Evolutionary conservation across 2,888 invertebrate species (phyloP), one percentile per base, ranked within the genome.

Genomic region (Lepidochrysops patricia): DNA sequence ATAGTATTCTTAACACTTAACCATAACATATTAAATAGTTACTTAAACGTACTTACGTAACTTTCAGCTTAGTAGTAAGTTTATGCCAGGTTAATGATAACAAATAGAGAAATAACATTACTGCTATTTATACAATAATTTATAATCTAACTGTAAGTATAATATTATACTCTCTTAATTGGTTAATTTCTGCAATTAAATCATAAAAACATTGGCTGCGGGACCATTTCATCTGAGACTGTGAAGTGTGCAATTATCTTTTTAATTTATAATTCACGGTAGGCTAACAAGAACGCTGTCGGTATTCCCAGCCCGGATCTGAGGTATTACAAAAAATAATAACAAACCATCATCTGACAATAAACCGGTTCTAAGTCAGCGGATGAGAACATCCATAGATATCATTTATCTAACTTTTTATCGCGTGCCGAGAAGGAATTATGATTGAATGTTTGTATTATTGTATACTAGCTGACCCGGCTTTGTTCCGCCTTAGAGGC

Each of bases 311-410:
- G 54, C 32, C 32, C 60, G 50, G 54, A 63, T 61, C 60, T 63
- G 66, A n/a, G 70, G 74, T 72, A 72, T 71, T 70, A 61, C 70
- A 83, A 84, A 83, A 83, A 82, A 82, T 80, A 84, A 84, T 79
- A 84, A 84, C 80, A 84, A 81, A 80, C 79, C 74, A 81, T 85
- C 78, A 84, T 84, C 79, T 81, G 82, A 67, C 65, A 71, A 65
- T 76, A 75, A 86, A 88, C 88, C 69, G 84, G 88, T 87, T 87
- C 60, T 64, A 54, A 32, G 64, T 67, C 74, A 72, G 68, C 73
- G 78, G 79, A 79, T 78, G 80, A 76, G 75, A 67, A 69, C 63
- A 65, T 59, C 73, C 70, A 77, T 76, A 79, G 76, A 73, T 71
- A 73, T 74, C 74, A 80, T 75, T 77, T 69, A 74, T 72, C 68